phyloP scores from a whole-genome alignment of 2,888 invertebrate genomes.

The Melikaiella ostensackeni region DNA sequence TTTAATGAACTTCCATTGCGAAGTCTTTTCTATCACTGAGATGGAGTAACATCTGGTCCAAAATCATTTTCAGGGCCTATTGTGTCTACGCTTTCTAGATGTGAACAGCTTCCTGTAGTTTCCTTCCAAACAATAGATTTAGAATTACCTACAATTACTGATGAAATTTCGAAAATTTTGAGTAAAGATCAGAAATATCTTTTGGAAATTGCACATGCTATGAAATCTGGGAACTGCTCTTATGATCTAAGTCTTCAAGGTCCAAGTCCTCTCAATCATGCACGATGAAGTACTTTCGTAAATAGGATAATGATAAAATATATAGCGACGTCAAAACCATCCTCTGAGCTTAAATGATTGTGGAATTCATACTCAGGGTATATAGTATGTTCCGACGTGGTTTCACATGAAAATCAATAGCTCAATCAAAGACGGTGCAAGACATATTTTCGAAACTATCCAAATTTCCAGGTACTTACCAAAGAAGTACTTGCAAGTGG shows the following conservation, averaged over 20 bases:
- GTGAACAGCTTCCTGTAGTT: too few species aligned
- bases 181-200: neutral
- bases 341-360: neutral
- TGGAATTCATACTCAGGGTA: neutral
- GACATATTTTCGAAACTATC: conserved; percentile 5
- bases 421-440: neutral
- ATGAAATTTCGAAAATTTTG: conserved; percentile 3
- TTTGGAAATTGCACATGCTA: too few species aligned
- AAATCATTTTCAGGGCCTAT: conserved; percentile 10
- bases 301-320: neutral
- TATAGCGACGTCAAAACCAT: neutral
- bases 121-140: too few species aligned
- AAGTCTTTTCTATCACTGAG: neutral
- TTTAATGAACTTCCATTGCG: conserved; percentile 13
- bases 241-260: too few species aligned
- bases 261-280: too few species aligned
- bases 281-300: too few species aligned
- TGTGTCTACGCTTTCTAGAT: neutral
- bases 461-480: neutral
- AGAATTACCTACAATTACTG: neutral
- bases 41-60: neutral
- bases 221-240: too few species aligned
- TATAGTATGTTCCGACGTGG: neutral
- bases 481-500: neutral
- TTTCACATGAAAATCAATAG: neutral